These are phyloP conservation scores for Onychostoma macrolepis DNA, from an alignment of 2,113 vertebrate genomes.

Conservation along the genomic window DNA sequence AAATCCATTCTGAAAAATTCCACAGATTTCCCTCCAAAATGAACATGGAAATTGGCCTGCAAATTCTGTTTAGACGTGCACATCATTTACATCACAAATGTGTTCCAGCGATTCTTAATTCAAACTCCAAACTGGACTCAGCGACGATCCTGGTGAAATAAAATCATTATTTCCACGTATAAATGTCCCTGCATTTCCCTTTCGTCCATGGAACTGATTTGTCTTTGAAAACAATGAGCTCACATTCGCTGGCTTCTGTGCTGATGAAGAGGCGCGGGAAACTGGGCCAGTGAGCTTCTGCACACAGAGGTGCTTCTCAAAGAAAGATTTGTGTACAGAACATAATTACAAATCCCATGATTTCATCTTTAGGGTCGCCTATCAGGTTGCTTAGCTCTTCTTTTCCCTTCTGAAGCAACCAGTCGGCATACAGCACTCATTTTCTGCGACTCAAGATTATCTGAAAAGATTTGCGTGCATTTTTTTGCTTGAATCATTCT, in stretches of 20 bases:
- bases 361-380: slow-evolving; percentile 45
- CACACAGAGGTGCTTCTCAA: slow-evolving; percentile 48
- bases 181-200: not conserved
- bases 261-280: slow-evolving; percentile 36
- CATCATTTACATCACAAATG: not conserved
- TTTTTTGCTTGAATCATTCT: not conserved
- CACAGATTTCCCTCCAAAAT: not conserved
- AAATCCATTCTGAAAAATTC: not conserved
- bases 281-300: slow-evolving; percentile 48
- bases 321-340: slow-evolving; percentile 49
- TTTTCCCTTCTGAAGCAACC: slow-evolving; percentile 27
- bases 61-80: not conserved
- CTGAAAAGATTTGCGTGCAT: not conserved
- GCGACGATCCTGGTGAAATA: not conserved
- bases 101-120: not conserved
- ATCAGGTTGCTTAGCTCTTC: slow-evolving; percentile 33
- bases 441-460: not conserved
- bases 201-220: slow-evolving; percentile 19
- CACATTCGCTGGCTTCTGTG: slow-evolving; percentile 23
- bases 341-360: slow-evolving; percentile 58
- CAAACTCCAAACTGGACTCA: not conserved
- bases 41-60: not conserved
- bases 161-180: not conserved
- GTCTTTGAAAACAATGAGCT: slow-evolving; percentile 33
- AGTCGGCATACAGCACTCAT: not conserved